Evolutionary conservation across 2,888 invertebrate species (phyloP).

Genomic region (Ennomos quercinarius): DNA sequence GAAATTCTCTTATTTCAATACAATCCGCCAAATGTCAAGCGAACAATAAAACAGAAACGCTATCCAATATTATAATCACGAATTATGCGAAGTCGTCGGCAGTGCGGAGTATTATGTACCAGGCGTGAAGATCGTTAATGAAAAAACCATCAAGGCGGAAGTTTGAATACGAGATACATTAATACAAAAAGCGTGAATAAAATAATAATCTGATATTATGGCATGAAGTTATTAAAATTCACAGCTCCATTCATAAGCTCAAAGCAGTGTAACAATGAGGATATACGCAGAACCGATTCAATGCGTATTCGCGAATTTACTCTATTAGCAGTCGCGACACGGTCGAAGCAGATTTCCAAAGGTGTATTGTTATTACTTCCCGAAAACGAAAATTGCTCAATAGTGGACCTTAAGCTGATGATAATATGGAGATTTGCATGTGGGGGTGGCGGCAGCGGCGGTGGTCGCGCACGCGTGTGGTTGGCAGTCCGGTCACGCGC

Average conservation of each 20-base stretch:
- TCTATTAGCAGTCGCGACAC: constrained; percentile 71
- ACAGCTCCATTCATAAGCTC: constrained; percentile 73
- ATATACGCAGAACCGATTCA: constrained; percentile 80
- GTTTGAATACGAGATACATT: too few relatives aligned
- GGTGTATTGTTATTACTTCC: constrained; percentile 49
- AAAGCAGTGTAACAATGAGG: constrained; percentile 74
- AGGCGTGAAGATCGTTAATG: too few relatives aligned
- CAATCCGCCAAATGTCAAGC: constrained; percentile 35
- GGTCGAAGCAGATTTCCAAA: constrained; percentile 72
- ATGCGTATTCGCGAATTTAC: constrained; percentile 76
- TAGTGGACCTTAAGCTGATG: constrained; percentile 55
- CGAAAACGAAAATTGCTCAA: constrained; percentile 50
- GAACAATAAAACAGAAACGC: constrained; percentile 22
- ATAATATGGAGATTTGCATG: constrained; percentile 46
- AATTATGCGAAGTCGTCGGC: too few relatives aligned
- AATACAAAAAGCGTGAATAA: constrained; percentile 7
- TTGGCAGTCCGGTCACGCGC: constrained; percentile 76
- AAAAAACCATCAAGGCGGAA: too few relatives aligned
- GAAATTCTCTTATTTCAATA: constrained; percentile 38
- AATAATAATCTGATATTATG: constrained; percentile 20
- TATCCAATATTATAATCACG: neutral
- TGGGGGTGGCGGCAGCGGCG: constrained; percentile 29
- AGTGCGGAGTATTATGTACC: too few relatives aligned
- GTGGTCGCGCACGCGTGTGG: constrained; percentile 57
- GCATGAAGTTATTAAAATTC: constrained; percentile 63